A percentile compares a stretch with the other conserved stretches of the same genome.
Conservation (phyloP, 2,113 vertebrate genomes). For the Choloepus hoffmanni region DNA sequence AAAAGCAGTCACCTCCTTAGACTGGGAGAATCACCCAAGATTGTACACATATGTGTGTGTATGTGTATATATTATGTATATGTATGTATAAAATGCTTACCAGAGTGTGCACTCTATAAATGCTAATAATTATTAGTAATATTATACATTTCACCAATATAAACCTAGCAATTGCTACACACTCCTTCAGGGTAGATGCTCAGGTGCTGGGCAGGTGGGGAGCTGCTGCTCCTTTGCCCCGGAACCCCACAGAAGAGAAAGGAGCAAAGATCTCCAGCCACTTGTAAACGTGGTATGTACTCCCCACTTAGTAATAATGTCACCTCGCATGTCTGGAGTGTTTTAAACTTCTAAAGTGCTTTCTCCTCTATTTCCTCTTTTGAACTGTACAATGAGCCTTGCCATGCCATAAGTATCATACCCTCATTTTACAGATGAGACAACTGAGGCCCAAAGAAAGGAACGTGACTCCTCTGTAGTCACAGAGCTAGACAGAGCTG, state of each 20-base stretch:
- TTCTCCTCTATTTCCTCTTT: neutral
- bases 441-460: neutral
- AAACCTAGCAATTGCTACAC: neutral
- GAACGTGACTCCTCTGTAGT: neutral
- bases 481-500: neutral
- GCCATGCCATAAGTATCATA: neutral
- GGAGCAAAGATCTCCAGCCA: neutral
- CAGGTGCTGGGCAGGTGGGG: no score
- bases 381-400: neutral
- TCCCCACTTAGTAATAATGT: neutral
- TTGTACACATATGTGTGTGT: no score
- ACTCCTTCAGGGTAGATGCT: neutral
- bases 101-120: neutral
- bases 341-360: neutral
- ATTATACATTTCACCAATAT: neutral
- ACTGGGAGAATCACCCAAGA: neutral
- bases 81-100: neutral
- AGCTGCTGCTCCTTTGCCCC: neutral
- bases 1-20: neutral
- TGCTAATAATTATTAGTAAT: neutral
- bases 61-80: no score
- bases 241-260: neutral
- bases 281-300: neutral
- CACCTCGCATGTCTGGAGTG: no score
- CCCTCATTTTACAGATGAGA: neutral